Conservation (phyloP, 1,140 invertebrate species). For the Anadara kagoshimensis region DNA sequence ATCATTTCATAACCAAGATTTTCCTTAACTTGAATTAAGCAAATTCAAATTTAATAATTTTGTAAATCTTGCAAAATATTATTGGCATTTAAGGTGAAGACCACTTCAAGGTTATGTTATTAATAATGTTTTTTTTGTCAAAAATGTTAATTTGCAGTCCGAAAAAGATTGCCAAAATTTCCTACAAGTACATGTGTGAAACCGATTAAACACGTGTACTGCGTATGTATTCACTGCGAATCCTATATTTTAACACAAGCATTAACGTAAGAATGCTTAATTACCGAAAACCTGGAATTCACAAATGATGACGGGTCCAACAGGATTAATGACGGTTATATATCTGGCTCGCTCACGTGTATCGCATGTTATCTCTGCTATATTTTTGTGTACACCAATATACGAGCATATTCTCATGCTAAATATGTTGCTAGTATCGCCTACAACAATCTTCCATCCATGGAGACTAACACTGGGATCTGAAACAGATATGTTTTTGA, state of each 20-base stretch:
- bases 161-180: no score
- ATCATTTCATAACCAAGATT: background rate
- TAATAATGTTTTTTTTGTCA: no score
- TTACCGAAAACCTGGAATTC: conserved; percentile 7
- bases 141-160: no score
- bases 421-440: conserved; percentile 5
- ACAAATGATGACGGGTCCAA: conserved; percentile 11
- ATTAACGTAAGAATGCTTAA: background rate
- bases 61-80: background rate
- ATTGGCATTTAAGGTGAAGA: no score
- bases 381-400: background rate
- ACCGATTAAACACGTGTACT: no score
- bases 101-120: no score
- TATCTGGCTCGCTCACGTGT: background rate
- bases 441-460: conserved; percentile 1
- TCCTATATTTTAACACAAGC: no score
- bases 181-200: no score
- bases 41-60: background rate
- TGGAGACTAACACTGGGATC: background rate
- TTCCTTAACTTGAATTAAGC: no score
- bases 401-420: conserved; percentile 5
- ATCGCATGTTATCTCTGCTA: background rate
- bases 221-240: no score
- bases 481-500: background rate
- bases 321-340: background rate